Evolutionary conservation across 2,113 vertebrate species (phyloP).

Genomic region (Pseudopipra pipra): DNA sequence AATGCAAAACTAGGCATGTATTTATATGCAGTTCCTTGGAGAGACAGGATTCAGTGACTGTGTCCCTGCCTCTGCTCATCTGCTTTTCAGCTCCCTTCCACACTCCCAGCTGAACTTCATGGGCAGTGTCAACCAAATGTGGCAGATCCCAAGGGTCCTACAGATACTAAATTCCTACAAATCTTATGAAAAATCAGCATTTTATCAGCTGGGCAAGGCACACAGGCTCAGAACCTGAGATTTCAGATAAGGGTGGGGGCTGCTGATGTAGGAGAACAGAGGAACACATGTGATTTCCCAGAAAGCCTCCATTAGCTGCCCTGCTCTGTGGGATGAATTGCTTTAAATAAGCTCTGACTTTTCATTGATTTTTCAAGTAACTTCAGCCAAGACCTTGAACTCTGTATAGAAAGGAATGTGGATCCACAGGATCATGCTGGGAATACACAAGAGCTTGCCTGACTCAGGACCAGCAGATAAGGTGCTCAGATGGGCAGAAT

Average conservation of each 20-base stretch:
- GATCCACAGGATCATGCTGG: not conserved
- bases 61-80: not conserved
- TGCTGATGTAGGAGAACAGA: not conserved
- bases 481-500: not conserved
- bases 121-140: not conserved
- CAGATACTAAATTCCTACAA: not conserved
- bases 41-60: not conserved
- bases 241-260: not conserved
- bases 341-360: not conserved
- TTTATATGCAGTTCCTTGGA: not conserved
- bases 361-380: not conserved
- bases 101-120: not conserved
- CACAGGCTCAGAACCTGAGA: not conserved
- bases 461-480: not conserved
- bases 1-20: not conserved
- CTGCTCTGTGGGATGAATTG: not conserved
- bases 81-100: not conserved
- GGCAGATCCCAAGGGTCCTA: not conserved
- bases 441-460: not conserved
- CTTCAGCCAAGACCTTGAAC: not conserved
- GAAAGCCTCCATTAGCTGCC: not conserved
- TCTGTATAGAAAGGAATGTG: not conserved
- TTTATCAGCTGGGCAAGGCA: not conserved
- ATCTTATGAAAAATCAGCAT: not conserved
- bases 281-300: not conserved